Base-by-base conservation (phyloP, 2,113 vertebrate genomes). In the Oreochromis aureus region DNA sequence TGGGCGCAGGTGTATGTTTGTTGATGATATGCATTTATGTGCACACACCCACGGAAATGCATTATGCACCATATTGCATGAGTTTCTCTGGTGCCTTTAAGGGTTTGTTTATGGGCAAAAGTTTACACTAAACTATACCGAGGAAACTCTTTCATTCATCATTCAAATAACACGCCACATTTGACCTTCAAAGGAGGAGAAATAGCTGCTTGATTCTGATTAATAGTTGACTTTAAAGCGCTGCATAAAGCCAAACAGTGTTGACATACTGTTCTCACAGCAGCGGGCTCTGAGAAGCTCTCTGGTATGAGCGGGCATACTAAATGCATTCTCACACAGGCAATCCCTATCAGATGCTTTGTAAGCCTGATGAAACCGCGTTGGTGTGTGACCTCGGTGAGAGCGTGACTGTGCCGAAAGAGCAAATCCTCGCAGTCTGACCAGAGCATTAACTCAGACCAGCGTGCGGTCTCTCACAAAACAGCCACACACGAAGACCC, bases 321-420 rank as follows among this genome's bases (percentile, higher is more conserved):
- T 84, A 71, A 78, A 78, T 78, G 39, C 76, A 84, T 61, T 55
- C 80, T 86, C 89, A 69, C 54, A 76, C 82, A 85, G 87, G 91
- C 88, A 81, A 53, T 85, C 58, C 73, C 58, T 83, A 82, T 92
- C 87, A 90, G 89, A 91, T 93, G 48, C 81, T 83, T 80, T 81
- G 81, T 89, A 76, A 89, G 24, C 81, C 81, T 90, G 85, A 86
- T 90, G 53, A 87, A 88, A 84, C 55, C 27, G 18, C 81, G 39
- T 61, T 56, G 22, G 59, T 66, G 76, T 83, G 59, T 86, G 86
- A 84, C 86, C 80, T 59, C 36, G 51, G 34, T 4, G 6, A 76
- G 30, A 82, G 86, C 16, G 61, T 87, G 83, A 86, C 86, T 86
- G 78, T 15, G 19, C 83, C 39, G 46, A 90, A 63, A 80, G 22